Percentiles rank a stretch among this genome's conserved stretches.
These are phyloP conservation scores for Axis porcinus DNA, from an alignment of 2,113 vertebrate genomes.

Conservation along the genomic window DNA sequence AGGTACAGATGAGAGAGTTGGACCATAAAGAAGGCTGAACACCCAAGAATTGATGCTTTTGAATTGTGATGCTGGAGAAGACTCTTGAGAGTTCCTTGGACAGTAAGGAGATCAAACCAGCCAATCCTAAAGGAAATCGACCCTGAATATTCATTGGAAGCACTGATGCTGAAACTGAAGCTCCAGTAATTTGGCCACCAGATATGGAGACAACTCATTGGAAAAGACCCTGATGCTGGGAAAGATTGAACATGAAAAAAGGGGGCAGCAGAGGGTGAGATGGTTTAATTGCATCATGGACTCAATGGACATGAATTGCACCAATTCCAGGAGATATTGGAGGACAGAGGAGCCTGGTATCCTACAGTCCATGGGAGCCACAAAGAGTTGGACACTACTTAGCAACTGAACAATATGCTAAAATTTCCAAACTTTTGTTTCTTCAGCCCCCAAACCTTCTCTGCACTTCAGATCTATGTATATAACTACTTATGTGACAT, in stretches of 20 bases:
- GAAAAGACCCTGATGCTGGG: neutral
- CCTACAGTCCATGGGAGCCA: neutral
- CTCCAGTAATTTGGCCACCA: neutral
- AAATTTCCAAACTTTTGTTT: neutral
- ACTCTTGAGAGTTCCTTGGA: neutral
- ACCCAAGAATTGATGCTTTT: neutral
- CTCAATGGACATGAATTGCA: neutral
- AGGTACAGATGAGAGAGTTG: neutral
- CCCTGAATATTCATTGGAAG: neutral
- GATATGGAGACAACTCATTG: neutral
- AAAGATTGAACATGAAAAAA: neutral
- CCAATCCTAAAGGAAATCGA: neutral
- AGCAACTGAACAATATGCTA: neutral
- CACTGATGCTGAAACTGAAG: neutral
- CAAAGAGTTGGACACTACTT: neutral
- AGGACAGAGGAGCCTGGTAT: neutral
- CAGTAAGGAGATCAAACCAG: neutral
- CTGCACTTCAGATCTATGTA: neutral
- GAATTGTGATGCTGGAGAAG: neutral
- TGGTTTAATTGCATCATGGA: neutral
- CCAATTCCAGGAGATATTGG: neutral
- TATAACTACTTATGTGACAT: neutral
- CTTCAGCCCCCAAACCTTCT: neutral
- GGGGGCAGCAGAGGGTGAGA: neutral
- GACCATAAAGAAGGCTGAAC: neutral